Evolutionary conservation across 1,140 invertebrate genomes (phyloP).

Genomic region (Mycetomoellerius zeteki): DNA sequence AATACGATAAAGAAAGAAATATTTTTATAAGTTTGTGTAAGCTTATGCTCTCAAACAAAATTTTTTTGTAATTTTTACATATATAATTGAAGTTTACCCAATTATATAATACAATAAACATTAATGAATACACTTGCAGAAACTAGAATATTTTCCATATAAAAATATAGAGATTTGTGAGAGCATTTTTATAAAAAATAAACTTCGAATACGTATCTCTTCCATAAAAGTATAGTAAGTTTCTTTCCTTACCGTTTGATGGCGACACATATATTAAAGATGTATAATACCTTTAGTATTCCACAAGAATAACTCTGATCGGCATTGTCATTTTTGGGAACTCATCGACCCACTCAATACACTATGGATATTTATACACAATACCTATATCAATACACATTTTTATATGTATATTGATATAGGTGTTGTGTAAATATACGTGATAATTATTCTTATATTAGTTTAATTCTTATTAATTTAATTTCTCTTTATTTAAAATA

Average conservation of each 20-base stretch:
- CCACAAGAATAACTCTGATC: not conserved
- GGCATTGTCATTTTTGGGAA: not conserved
- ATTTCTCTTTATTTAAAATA: constrained; percentile 3
- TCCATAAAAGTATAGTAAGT: constrained; percentile 7
- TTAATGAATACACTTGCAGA: not conserved
- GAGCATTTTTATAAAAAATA: not conserved
- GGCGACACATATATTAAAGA: constrained; percentile 28
- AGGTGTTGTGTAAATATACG: too few relatives aligned
- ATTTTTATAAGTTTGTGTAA: not conserved
- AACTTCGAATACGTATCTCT: not conserved
- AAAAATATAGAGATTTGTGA: not conserved
- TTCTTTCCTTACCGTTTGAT: constrained; percentile 43
- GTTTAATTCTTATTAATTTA: not conserved
- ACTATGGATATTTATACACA: not conserved
- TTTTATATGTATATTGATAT: not conserved
- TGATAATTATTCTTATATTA: not conserved
- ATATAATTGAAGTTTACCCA: not conserved
- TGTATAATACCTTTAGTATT: not conserved
- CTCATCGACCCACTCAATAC: not conserved
- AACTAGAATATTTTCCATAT: not conserved
- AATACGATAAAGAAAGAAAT: not conserved
- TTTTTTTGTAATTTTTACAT: not conserved
- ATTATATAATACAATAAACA: not conserved
- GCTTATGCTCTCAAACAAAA: not conserved
- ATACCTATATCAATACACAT: not conserved